Evolutionary conservation across 35 echinoderm and acorn worm species (phyloP), one percentile per base, ranked within the genome.

Genomic region (Holothuria glaberrima): DNA sequence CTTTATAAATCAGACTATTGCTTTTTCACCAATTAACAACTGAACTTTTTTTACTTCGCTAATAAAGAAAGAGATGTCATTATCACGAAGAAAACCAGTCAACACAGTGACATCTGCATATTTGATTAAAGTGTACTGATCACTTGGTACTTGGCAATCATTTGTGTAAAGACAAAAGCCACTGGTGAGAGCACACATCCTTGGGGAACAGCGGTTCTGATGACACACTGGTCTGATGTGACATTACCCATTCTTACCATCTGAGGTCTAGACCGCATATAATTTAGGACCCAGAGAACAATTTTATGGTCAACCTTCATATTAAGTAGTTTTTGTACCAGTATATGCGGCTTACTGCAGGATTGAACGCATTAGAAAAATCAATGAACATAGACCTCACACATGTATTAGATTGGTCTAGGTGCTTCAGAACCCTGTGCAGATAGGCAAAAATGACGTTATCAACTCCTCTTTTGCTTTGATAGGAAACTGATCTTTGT

Each of bases 281-380:
- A n/a, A n/a, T n/a, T n/a, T n/a, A n/a, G n/a, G n/a, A n/a, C n/a
- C 86, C 41, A 89, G 30, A 30, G 44, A 58, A 54, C 48, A 27
- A 89, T 74, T 3, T 75, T 89, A 17, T 19, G 18, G 68, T 89
- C 74, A 12, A 89, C 68, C 21, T 75, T 27, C 67, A 89, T 89
- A 22, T 9, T n/a, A n/a, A n/a, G n/a, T n/a, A n/a, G n/a, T n/a
- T n/a, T n/a, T n/a, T n/a, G n/a, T n/a, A n/a, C n/a, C 68, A 59
- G 36, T 18, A 74, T 1, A 16, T 31, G 22, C 2, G 67, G 44
- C 26, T 89, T 66, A n/a, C n/a, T 16, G 74, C 74, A 57, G 86
- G 38, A 17, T 89, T 89, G 50, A 89, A 89, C 19, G 68, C 86
- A 73, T 36, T 73, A 56, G 86, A 89, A 59, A 89, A 89, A 16